These are phyloP conservation scores for Torymus auratus DNA, from an alignment of 2,888 invertebrate genomes.

Conservation along the genomic window DNA sequence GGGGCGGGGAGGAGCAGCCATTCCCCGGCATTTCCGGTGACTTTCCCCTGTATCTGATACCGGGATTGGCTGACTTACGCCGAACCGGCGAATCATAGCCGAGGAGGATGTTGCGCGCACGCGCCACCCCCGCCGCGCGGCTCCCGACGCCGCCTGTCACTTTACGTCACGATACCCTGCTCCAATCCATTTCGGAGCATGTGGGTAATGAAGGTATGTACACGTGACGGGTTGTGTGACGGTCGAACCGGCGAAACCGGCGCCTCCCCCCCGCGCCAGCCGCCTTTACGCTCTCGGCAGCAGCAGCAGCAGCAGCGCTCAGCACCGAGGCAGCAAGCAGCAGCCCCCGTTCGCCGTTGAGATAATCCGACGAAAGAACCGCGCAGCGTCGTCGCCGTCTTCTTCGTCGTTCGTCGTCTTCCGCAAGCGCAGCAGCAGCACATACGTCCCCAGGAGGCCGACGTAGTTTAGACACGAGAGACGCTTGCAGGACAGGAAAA, in stretches of 20 bases:
- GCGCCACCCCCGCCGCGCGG: not conserved
- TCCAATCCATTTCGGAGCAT: too few species aligned
- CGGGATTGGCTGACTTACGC: not conserved
- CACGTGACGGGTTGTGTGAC: too few species aligned
- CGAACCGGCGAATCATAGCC: conserved; percentile 12
- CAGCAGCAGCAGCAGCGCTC: not conserved
- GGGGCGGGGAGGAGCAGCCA: not conserved
- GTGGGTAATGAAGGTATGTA: too few species aligned
- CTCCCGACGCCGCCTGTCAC: too few species aligned
- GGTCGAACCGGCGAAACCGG: too few species aligned
- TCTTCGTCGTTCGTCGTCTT: too few species aligned
- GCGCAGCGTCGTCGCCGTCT: not conserved
- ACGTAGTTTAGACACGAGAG: too few species aligned
- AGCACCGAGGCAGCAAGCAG: not conserved
- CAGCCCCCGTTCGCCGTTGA: not conserved
- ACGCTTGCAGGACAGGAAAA: too few species aligned
- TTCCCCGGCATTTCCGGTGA: conserved; percentile 36
- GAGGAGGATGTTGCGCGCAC: conserved; percentile 38
- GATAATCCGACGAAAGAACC: not conserved
- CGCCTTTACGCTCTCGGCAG: not conserved
- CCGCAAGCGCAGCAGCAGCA: too few species aligned
- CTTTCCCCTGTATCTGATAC: not conserved
- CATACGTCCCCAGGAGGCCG: too few species aligned
- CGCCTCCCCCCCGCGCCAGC: too few species aligned
- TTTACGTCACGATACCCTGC: too few species aligned